These are phyloP conservation scores for Ophion ellenae DNA, from an alignment of 2,888 invertebrate genomes.

Conservation along the genomic window DNA sequence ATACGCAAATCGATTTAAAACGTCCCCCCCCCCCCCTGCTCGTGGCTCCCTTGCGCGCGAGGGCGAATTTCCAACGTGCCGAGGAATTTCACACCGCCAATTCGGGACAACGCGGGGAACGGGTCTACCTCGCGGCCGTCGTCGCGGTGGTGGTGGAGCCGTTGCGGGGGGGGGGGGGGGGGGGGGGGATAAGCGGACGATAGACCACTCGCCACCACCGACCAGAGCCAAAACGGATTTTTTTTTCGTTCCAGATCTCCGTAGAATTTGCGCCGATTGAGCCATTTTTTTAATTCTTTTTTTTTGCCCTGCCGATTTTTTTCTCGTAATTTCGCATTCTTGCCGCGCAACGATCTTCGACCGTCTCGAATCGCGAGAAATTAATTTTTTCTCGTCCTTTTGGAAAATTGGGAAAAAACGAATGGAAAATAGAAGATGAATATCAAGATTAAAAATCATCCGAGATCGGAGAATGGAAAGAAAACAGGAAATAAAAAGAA, in stretches of 20 bases:
- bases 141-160: slow-evolving; percentile 70
- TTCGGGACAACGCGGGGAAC: slow-evolving; percentile 72
- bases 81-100: slow-evolving; percentile 78
- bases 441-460: background rate
- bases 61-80: slow-evolving; percentile 73
- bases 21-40: slow-evolving; percentile 77
- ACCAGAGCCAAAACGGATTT: slow-evolving; percentile 57
- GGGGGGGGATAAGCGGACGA: slow-evolving; percentile 37
- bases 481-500: too few relatives aligned
- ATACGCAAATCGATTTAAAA: slow-evolving; percentile 82
- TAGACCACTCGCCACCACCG: slow-evolving; percentile 14
- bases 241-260: slow-evolving; percentile 28
- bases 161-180: slow-evolving; percentile 51
- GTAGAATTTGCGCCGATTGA: slow-evolving; percentile 66
- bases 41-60: slow-evolving; percentile 71
- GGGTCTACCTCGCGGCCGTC: slow-evolving; percentile 68
- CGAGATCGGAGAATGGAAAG: too few relatives aligned
- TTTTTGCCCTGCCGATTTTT: slow-evolving; percentile 20
- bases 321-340: slow-evolving; percentile 11
- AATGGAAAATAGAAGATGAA: background rate
- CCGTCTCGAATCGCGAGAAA: background rate
- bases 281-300: slow-evolving; percentile 60
- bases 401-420: background rate
- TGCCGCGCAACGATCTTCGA: slow-evolving; percentile 5
- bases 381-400: too few relatives aligned